phyloP scores from a whole-genome alignment of 2,797 vertebrate species.

The Helicolenus hilgendorfi region DNA sequence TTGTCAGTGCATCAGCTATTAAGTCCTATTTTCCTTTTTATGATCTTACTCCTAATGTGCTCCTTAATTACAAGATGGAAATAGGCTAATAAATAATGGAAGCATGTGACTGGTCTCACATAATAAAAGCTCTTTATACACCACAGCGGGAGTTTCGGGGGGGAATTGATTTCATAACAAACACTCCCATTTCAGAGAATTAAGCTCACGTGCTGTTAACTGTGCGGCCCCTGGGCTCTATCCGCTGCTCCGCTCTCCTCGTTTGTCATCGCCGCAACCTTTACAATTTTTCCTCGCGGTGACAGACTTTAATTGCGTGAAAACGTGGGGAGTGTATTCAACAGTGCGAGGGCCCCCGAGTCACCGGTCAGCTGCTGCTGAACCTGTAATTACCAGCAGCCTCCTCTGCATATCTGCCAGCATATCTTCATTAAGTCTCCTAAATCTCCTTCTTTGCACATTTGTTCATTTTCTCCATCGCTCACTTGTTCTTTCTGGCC shows the following conservation, averaged over 20 bases:
- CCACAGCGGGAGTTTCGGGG: neutral
- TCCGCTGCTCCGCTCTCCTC: neutral
- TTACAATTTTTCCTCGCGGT: constrained; percentile 3
- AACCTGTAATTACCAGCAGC: constrained; percentile 14
- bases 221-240: neutral
- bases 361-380: neutral
- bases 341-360: neutral
- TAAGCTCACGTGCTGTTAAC: neutral
- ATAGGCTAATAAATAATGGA: constrained; percentile 43
- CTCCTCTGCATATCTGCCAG: neutral
- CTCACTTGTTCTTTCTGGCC: neutral
- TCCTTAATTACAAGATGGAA: constrained; percentile 38
- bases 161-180: constrained; percentile 27
- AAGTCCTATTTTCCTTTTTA: constrained; percentile 16
- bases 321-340: constrained; percentile 15
- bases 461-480: neutral
- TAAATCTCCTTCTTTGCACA: neutral
- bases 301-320: constrained; percentile 54
- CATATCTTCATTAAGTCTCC: neutral
- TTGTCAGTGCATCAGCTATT: neutral
- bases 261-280: constrained; percentile 22
- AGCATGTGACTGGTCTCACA: neutral
- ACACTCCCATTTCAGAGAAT: neutral
- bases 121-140: constrained; percentile 12
- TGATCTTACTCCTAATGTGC: constrained; percentile 4